These are phyloP conservation scores for Micrasema minimum DNA, from an alignment of 1,140 invertebrate genomes.

Conservation along the genomic window DNA sequence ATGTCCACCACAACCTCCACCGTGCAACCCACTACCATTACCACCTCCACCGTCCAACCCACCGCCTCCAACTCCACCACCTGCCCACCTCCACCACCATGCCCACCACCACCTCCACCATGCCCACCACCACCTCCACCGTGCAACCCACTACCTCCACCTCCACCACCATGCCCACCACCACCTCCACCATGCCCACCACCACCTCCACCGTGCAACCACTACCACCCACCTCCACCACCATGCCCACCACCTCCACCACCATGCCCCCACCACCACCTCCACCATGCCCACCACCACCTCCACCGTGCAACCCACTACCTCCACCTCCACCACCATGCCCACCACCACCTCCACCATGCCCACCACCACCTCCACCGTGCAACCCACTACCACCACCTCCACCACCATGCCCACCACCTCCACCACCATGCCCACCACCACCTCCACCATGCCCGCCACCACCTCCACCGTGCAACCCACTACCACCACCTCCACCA, in stretches of 20 bases:
- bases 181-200: neutral
- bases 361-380: conserved; percentile 1
- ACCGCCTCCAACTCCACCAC: neutral
- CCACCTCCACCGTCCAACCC: neutral
- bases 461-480: neutral
- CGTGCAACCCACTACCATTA: neutral
- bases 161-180: neutral
- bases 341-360: neutral
- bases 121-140: conserved; percentile 9
- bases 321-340: conserved; percentile 2
- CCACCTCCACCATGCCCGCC: neutral
- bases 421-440: neutral
- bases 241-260: neutral
- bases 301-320: conserved; percentile 4
- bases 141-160: conserved; percentile 9
- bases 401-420: neutral
- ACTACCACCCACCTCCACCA: neutral
- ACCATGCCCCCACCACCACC: neutral
- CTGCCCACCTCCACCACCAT: conserved; percentile 1
- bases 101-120: conserved; percentile 11
- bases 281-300: conserved; percentile 2
- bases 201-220: neutral
- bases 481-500: neutral
- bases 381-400: neutral
- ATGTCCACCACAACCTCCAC: neutral